A percentile compares a stretch with the other conserved stretches of the same genome.
Conservation (phyloP, 2,888 invertebrate species). For the Ochropleura leucogaster region DNA sequence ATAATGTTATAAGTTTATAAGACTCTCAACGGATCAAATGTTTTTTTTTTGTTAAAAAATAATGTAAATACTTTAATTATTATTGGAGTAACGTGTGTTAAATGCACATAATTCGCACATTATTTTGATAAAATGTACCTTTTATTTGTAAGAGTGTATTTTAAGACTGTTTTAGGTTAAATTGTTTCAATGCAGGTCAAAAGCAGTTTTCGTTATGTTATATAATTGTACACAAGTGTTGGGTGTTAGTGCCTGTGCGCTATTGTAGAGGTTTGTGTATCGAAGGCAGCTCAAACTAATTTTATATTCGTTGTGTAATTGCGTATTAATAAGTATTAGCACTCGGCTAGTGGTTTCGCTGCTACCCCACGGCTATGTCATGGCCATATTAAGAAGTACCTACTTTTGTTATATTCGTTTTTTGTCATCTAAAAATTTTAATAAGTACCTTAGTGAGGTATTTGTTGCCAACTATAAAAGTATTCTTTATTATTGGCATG, state of each 20-base stretch:
- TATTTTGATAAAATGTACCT: slow-evolving; percentile 74
- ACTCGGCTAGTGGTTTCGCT: slow-evolving; percentile 60
- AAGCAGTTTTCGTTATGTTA: slow-evolving; percentile 63
- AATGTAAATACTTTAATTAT: slow-evolving; percentile 67
- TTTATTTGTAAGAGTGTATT: slow-evolving; percentile 74
- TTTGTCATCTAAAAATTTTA: slow-evolving; percentile 40
- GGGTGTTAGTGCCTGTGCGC: slow-evolving; percentile 57
- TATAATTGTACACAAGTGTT: slow-evolving; percentile 52
- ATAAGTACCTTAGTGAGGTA: slow-evolving; percentile 55
- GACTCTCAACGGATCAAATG: slow-evolving; percentile 69
- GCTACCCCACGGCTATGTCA: slow-evolving; percentile 61
- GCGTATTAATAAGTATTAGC: slow-evolving; percentile 64
- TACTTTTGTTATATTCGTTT: slow-evolving; percentile 66
- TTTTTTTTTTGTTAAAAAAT: slow-evolving; percentile 66
- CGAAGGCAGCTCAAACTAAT: slow-evolving; percentile 72
- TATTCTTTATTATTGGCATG: slow-evolving; percentile 46
- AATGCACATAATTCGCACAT: slow-evolving; percentile 77
- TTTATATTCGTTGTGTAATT: slow-evolving; percentile 67
- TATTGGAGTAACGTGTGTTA: slow-evolving; percentile 63
- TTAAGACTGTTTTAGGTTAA: slow-evolving; percentile 84
- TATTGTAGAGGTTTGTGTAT: slow-evolving; percentile 61
- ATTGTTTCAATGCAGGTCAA: slow-evolving; percentile 78
- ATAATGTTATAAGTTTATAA: slow-evolving; percentile 65
- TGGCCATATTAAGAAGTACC: slow-evolving; percentile 71
- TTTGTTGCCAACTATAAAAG: slow-evolving; percentile 55